Evolutionary conservation across 2,797 vertebrate genomes (phyloP), one percentile per base, ranked within the genome.

Genomic region (Crossoptilon crossoptilon): DNA sequence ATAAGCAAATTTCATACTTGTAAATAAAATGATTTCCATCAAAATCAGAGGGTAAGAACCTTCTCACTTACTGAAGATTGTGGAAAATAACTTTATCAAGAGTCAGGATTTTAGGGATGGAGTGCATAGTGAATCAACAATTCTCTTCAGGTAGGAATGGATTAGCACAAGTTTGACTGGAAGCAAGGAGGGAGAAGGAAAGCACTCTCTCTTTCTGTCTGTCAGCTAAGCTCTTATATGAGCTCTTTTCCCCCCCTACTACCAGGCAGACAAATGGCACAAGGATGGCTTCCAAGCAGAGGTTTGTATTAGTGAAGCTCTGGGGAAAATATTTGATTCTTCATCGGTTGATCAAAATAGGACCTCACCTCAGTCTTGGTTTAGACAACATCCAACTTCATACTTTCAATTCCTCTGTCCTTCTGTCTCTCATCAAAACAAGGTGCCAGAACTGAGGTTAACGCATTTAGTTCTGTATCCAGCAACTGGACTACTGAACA

Each of bases 91-190:
- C 48, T 68, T 79, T 41, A 73, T 22, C 72, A 53, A 48, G 26
- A 11, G 22, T 58, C 31, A 66, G 31, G 33, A 55, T 74, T 80
- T 85, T 53, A 74, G 11, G 68, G 77, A 79, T 41, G 69, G 44
- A 83, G 8, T 29, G 11, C 60, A 24, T 16, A 68, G 27, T 10
- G n/a, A 92, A 60, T 2, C 44, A 10, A 63, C 3, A 2, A 6
- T 0, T 0, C 17, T 58, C 49, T 77, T 67, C 11, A 74, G 24
- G 27, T 23, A 77, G 51, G 0, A 0, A 18, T 53, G n/a, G 49
- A 60, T 78, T 63, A 41, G 14, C 26, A 73, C 33, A 31, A 48
- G 39, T 60, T 63, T 73, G 59, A 21, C 0, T n/a, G 16, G 46
- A 39, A 9, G 3, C 43, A 76, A 18, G 33, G 53, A 74, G 16